Evolutionary conservation across 1,140 invertebrate species (phyloP).

Genomic region (Rhynchophorus ferrugineus): DNA sequence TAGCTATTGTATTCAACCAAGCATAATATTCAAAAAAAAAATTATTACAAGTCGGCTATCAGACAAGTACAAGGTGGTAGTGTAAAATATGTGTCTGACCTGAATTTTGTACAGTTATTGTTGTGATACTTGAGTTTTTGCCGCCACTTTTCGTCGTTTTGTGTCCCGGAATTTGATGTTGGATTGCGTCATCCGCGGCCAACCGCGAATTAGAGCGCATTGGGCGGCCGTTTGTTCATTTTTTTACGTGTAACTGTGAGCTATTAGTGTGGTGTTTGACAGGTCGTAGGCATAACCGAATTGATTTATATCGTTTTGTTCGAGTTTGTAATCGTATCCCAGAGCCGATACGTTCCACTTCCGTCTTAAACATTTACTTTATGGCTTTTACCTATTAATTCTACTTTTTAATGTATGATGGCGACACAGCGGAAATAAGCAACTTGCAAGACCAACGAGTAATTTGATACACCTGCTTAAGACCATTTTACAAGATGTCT

Average conservation of each 20-base stretch:
- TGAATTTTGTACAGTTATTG: conserved; percentile 10
- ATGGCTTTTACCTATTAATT: no score
- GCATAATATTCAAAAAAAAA: conserved; percentile 8
- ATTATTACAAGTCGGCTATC: conserved; percentile 2
- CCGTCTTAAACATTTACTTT: no score
- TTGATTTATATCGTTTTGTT: not conserved
- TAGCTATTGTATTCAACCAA: conserved; percentile 10
- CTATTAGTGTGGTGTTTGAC: not conserved
- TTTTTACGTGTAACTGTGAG: not conserved
- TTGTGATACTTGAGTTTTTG: conserved; percentile 1
- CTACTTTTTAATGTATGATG: no score
- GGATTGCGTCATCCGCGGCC: not conserved
- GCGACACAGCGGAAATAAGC: no score
- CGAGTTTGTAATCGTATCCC: not conserved
- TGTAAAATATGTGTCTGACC: conserved; percentile 14
- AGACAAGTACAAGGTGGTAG: conserved; percentile 11
- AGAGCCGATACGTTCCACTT: no score
- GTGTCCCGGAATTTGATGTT: no score
- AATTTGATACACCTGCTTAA: no score
- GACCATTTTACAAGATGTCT: no score
- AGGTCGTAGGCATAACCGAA: not conserved
- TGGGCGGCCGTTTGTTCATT: not conserved
- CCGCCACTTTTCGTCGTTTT: not conserved
- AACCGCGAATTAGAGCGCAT: not conserved
- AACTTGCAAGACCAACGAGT: no score